These are phyloP conservation scores for Spodoptera picta DNA, from an alignment of 2,888 invertebrate species.

Conservation along the genomic window DNA sequence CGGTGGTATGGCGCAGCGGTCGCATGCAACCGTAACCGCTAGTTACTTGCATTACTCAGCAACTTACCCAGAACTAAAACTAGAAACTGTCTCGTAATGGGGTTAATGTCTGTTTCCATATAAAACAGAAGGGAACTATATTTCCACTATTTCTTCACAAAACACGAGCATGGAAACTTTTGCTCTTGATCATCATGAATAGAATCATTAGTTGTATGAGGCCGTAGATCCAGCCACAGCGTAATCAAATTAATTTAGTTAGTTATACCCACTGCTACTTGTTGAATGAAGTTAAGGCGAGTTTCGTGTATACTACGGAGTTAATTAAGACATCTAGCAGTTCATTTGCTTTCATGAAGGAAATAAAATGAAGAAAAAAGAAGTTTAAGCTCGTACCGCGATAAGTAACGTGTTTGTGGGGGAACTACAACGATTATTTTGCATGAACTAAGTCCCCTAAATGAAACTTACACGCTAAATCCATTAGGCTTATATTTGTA, in stretches of 20 bases:
- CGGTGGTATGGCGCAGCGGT: constrained; percentile 36
- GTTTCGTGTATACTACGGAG: constrained; percentile 46
- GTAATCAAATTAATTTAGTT: constrained; percentile 50
- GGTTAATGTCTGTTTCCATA: constrained; percentile 25
- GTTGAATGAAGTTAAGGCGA: constrained; percentile 56
- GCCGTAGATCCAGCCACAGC: constrained; percentile 32
- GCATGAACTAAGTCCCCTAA: constrained; percentile 69
- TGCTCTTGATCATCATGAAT: constrained; percentile 33
- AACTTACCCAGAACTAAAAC: constrained; percentile 30
- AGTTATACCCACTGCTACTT: constrained; percentile 46
- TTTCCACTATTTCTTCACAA: constrained; percentile 11
- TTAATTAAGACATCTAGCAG: constrained; percentile 54
- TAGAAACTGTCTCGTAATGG: constrained; percentile 39
- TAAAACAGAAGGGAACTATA: constrained; percentile 11
- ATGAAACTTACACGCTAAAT: constrained; percentile 79
- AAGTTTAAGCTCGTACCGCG: constrained; percentile 47
- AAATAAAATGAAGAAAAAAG: constrained; percentile 39
- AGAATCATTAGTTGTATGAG: constrained; percentile 29
- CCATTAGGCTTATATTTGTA: constrained; percentile 75
- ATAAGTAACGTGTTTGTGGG: constrained; percentile 53
- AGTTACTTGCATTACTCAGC: constrained; percentile 48
- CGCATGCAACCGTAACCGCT: constrained; percentile 57
- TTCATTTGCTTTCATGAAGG: constrained; percentile 56
- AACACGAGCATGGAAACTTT: constrained; percentile 26
- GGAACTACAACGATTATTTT: constrained; percentile 61